These are phyloP conservation scores for Ceratitis capitata DNA, from an alignment of 1,140 invertebrate genomes.

Conservation along the genomic window DNA sequence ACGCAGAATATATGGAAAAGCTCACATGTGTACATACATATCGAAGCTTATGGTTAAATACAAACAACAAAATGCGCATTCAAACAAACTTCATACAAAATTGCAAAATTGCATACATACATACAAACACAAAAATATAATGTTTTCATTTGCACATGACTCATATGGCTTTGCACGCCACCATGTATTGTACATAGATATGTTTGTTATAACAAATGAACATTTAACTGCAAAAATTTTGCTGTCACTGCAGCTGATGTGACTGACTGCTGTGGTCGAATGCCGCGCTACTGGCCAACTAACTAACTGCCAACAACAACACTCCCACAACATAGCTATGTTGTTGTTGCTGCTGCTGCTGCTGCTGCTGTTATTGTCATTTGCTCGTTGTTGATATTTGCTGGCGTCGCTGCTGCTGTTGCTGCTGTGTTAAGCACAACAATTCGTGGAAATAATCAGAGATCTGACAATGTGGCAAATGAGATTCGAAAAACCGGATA, in stretches of 20 bases:
- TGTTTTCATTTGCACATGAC: not conserved
- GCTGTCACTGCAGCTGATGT: slow-evolving; percentile 19
- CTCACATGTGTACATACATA: not conserved
- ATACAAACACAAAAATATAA: not conserved
- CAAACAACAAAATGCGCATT: not conserved
- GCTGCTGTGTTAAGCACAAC: slow-evolving; percentile 24
- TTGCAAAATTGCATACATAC: not conserved
- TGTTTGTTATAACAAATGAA: too few relatives aligned
- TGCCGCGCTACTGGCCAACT: slow-evolving; percentile 9
- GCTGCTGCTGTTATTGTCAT: too few relatives aligned
- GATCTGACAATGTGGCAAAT: slow-evolving; percentile 34
- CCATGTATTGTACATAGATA: too few relatives aligned
- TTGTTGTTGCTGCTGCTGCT: not conserved
- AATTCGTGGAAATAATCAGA: slow-evolving; percentile 36
- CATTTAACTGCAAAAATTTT: not conserved
- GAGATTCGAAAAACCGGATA: slow-evolving; percentile 15
- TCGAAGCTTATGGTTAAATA: not conserved
- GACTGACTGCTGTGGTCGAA: too few relatives aligned
- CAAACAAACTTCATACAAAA: too few relatives aligned
- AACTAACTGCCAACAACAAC: not conserved
- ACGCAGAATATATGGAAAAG: not conserved
- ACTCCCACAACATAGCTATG: not conserved
- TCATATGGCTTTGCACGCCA: not conserved
- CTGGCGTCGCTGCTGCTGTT: not conserved
- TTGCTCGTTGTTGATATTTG: too few relatives aligned